These are phyloP conservation scores for Drosophila rufa DNA, from an alignment of 1,140 invertebrate genomes.

Conservation along the genomic window DNA sequence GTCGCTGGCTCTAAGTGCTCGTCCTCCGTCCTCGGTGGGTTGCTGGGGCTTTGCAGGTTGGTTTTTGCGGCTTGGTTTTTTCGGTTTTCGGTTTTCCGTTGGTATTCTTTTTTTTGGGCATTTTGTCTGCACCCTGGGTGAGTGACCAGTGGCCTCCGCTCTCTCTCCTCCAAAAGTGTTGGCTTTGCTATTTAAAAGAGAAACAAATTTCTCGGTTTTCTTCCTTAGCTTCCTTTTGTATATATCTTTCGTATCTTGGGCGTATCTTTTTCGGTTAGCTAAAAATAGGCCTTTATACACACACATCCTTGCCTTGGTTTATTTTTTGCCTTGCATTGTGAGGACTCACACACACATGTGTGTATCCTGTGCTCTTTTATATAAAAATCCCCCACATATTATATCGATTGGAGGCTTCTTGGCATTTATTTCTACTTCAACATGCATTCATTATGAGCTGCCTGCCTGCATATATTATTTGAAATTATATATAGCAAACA, in stretches of 20 bases:
- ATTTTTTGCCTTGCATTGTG: constrained; percentile 64
- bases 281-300: constrained; percentile 44
- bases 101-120: neutral
- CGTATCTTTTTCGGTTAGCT: constrained; percentile 37
- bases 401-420: constrained; percentile 86
- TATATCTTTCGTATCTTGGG: constrained; percentile 27
- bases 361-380: neutral
- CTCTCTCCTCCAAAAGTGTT: constrained; percentile 14
- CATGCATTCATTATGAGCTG: constrained; percentile 38
- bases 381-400: constrained; percentile 33
- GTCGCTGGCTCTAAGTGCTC: constrained; percentile 51
- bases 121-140: constrained; percentile 28
- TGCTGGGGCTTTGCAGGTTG: neutral
- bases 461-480: constrained; percentile 25
- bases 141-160: constrained; percentile 33
- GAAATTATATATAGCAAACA: constrained; percentile 7
- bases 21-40: neutral
- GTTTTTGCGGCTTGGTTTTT: constrained; percentile 1
- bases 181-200: constrained; percentile 41
- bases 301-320: constrained; percentile 45
- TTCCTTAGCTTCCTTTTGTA: constrained; percentile 13
- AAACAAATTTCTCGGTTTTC: constrained; percentile 27
- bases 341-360: constrained; percentile 14
- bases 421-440: constrained; percentile 10
- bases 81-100: neutral